Base-by-base conservation (phyloP, 2,888 invertebrate genomes). In the Capitulum mitella region DNA sequence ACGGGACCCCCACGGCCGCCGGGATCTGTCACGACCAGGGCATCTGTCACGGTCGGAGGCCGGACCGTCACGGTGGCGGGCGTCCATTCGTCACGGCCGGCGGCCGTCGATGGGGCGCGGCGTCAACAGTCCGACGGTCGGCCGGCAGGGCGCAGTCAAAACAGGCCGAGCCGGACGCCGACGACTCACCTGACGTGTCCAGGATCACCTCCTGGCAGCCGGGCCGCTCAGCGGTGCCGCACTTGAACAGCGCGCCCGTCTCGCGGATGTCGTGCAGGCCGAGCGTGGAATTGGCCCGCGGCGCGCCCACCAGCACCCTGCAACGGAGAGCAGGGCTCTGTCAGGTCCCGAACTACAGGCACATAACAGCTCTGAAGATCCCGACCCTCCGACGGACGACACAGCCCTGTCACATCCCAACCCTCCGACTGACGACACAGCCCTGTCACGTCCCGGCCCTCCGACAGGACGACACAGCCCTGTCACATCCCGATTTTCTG, bases 231-330 rank as follows among this genome's bases (percentile, higher is more conserved):
- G 6, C n/a, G 10, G 64, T 64, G 37, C 70, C 22, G 26, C 70
- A 70, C 70, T 70, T 70, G 70, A 70, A 70, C 37, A 70, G 22
- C 26, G 70, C 70, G 22, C 70, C 70, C 8, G 70, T 70, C 70
- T 70, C 26, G 26, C 10, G 70, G 0, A 70, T 37, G 70, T 40
- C 40, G 40, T 70, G 40, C 26, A 70, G 34, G 10, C 70, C 70
- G 10, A 70, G 70, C 22, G 70, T 70, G 0, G 70, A 70, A 26
- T 37, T 70, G 26, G 70, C 70, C 3, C 40, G 22, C 8, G 70
- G 70, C 37, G 40, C 70, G 6, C 70, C 70, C 40, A 70, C 70
- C 70, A 70, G 70, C 12, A 70, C 70, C 70, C 70, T 70, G 70
- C 26, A 22, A 54, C n/a, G 54, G 54, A 54, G 16, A 22, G 51